These are phyloP conservation scores for Xestia sexstrigata DNA, from an alignment of 2,888 invertebrate genomes.

Conservation along the genomic window DNA sequence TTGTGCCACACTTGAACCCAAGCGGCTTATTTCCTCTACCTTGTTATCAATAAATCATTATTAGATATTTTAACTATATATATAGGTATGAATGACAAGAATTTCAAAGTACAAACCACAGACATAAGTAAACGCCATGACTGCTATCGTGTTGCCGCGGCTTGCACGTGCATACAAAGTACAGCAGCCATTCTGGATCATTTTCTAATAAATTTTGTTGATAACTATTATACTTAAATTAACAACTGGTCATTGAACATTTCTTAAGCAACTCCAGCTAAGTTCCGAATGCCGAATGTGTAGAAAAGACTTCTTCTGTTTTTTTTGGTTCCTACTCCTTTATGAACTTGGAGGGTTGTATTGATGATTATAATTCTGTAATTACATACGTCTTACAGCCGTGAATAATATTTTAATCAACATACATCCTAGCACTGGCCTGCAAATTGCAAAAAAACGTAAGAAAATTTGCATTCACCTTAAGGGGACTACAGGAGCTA, in stretches of 20 bases:
- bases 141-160: background rate
- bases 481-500: no score
- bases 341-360: no score
- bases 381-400: no score
- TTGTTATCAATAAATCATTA: slow-evolving; percentile 28
- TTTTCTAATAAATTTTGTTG: background rate
- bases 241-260: slow-evolving; percentile 1
- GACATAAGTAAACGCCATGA: slow-evolving; percentile 4
- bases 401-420: no score
- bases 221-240: slow-evolving; percentile 1
- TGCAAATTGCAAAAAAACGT: no score
- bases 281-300: background rate
- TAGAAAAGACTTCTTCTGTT: no score
- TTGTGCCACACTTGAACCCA: slow-evolving; percentile 16
- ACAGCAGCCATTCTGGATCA: background rate
- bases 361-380: no score
- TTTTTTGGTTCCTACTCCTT: no score
- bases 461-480: no score
- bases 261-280: background rate
- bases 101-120: slow-evolving; percentile 24
- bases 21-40: slow-evolving; percentile 40
- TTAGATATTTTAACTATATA: slow-evolving; percentile 20
- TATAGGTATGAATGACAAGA: slow-evolving; percentile 15
- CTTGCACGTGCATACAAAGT: background rate
- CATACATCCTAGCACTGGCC: no score